Base-by-base conservation (phyloP, 2,797 vertebrate species). In the Eulemur rubriventer region DNA sequence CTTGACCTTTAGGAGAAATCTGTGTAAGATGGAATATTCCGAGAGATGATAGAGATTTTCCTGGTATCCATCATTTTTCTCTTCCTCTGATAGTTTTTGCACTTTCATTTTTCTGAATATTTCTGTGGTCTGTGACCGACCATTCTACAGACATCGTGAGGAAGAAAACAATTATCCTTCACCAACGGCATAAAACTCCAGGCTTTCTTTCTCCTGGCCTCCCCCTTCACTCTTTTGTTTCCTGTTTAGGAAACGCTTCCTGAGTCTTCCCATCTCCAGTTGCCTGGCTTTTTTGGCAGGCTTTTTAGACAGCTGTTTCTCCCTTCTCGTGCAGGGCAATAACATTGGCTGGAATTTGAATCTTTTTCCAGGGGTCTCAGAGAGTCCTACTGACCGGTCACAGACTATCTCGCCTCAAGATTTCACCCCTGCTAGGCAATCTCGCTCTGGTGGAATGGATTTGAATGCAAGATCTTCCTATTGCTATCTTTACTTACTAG, bases 1-100 rank as follows among this genome's bases (percentile, higher is more conserved):
- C 33, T 76, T 59, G 20, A 78, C 59, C 38, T 72, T 86, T 43
- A 41, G 73, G n/a, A 57, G 88, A 83, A 83, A 80, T 93, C 85
- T 67, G 41, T 86, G 63, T 59, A 48, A 82, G 80, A 84, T 83
- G 43, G 70, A 96, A 87, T 82, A 87, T 79, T 90, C 55, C 80
- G 61, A 46, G 35, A 11, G 8, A 1, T 83, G 43, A n/a, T 48
- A 28, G 61, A 86, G 72, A 70, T 88, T 83, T 87, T 80, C 81
- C 76, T 92, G 50, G 2, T 46, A 20, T 14, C 91, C 78, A 4
- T 85, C 43, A 43, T 67, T 92, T 88, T 43, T 80, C 35, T 89
- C 78, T 94, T 96, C 75, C 63, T 94, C 57, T 69, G 33, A 38
- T 24, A 57, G 48, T 63, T 63, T 83, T 61, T 38, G 26, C 33